A percentile compares a stretch with the other conserved stretches of the same genome.
phyloP scores from a whole-genome alignment of 2,797 vertebrate genomes.

The Fratercula arctica region DNA sequence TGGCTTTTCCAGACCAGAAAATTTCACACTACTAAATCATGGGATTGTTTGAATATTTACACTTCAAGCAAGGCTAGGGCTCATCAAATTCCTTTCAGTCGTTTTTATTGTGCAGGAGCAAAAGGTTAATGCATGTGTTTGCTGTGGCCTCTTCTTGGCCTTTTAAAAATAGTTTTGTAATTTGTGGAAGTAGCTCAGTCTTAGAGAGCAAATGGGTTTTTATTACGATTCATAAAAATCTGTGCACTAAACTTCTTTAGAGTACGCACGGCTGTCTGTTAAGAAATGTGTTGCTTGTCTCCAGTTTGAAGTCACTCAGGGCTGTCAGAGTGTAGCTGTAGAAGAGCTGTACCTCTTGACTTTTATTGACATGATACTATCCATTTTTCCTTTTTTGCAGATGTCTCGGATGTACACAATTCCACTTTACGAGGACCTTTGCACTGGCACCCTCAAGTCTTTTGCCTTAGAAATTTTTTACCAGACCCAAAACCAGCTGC shows the following conservation, averaged over 20 bases:
- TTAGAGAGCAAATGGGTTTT: neutral
- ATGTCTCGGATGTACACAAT: slow-evolving; percentile 98
- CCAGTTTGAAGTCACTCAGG: neutral
- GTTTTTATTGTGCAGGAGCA: neutral
- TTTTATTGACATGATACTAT: neutral
- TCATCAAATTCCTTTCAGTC: neutral
- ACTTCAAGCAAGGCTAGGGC: neutral
- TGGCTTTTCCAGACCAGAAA: slow-evolving; percentile 1
- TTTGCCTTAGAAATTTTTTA: slow-evolving; percentile 93
- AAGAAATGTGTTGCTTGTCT: neutral
- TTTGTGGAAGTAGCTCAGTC: neutral
- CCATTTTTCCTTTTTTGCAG: slow-evolving; percentile 69
- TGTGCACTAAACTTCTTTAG: neutral
- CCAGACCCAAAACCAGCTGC: slow-evolving; percentile 91
- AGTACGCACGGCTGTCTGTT: neutral
- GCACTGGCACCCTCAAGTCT: slow-evolving; percentile 90
- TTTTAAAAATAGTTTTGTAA: neutral
- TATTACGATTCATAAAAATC: neutral
- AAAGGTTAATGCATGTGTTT: slow-evolving; percentile 2
- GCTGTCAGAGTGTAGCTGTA: neutral
- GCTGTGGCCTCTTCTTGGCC: neutral
- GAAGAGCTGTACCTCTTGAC: neutral
- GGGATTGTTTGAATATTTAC: neutral
- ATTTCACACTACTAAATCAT: neutral
- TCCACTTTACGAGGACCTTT: slow-evolving; percentile 95